Conservation (phyloP, 2,113 vertebrate species). For the Ahaetulla prasina region DNA sequence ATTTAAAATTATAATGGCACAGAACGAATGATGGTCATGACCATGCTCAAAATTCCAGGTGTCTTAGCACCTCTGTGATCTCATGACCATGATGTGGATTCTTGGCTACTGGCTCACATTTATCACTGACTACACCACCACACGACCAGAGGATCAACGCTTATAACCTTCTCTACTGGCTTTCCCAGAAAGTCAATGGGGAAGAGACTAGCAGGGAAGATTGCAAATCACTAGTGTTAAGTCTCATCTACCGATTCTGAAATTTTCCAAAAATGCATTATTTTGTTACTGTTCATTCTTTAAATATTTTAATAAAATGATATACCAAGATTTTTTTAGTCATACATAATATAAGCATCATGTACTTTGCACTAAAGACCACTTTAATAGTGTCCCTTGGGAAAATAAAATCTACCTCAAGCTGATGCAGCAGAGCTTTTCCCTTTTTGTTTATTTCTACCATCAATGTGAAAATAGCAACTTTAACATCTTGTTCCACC, state of each 20-base stretch:
- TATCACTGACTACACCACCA: not conserved
- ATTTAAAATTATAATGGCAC: not conserved
- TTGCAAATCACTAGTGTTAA: not conserved
- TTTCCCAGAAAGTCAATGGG: not conserved
- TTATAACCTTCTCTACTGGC: not conserved
- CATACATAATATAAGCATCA: not conserved
- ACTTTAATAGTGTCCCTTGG: not conserved
- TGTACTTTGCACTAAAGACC: not conserved
- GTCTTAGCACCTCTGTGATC: not conserved
- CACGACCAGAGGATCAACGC: not conserved
- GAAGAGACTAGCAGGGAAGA: not conserved
- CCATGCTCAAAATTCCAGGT: not conserved
- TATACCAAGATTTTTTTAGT: not conserved
- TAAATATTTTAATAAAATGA: not conserved
- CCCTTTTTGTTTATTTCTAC: slow-evolving; percentile 98
- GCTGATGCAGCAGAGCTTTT: slow-evolving; percentile 91
- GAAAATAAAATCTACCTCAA: slow-evolving; percentile 78
- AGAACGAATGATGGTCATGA: not conserved
- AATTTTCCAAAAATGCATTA: not conserved
- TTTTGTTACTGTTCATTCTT: not conserved
- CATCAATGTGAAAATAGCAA: slow-evolving; percentile 93
- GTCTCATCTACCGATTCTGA: not conserved
- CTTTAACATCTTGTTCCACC: slow-evolving; percentile 96
- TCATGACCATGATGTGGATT: not conserved
- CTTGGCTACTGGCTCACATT: not conserved